phyloP scores from a whole-genome alignment of 2,888 invertebrate genomes.

The Teleiodes luculella region DNA sequence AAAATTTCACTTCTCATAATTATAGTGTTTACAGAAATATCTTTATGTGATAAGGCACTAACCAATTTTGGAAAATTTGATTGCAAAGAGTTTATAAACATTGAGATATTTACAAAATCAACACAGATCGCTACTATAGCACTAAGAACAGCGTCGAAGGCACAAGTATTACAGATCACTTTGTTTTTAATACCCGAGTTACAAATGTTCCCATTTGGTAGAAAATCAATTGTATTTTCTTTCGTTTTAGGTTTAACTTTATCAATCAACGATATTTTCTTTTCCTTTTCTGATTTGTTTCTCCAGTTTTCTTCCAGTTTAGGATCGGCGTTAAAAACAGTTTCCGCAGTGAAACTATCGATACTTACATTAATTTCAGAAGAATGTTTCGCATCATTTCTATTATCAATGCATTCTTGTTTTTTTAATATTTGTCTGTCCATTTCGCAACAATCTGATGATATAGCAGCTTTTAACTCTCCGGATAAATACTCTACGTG shows the following conservation, averaged over 20 bases:
- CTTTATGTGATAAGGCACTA: background rate
- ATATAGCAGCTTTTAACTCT: background rate
- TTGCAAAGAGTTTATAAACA: background rate
- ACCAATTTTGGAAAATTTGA: background rate
- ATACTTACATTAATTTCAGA: too few relatives aligned
- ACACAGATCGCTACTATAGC: background rate
- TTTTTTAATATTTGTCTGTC: background rate
- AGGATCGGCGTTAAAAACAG: background rate
- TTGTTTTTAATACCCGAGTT: background rate
- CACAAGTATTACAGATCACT: background rate
- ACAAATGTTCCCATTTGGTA: background rate
- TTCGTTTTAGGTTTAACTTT: background rate
- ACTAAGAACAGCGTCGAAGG: background rate
- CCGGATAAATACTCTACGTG: background rate
- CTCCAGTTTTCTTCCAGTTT: background rate
- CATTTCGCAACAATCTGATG: background rate
- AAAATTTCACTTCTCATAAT: background rate
- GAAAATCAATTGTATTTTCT: background rate
- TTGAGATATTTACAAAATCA: background rate
- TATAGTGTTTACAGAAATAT: background rate
- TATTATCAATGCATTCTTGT: background rate
- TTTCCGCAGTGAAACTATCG: background rate
- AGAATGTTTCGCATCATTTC: too few relatives aligned
- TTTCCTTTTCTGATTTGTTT: background rate
- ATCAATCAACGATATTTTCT: background rate